Base-by-base conservation (phyloP, 2,113 vertebrate genomes). In the Sapajus apella region DNA sequence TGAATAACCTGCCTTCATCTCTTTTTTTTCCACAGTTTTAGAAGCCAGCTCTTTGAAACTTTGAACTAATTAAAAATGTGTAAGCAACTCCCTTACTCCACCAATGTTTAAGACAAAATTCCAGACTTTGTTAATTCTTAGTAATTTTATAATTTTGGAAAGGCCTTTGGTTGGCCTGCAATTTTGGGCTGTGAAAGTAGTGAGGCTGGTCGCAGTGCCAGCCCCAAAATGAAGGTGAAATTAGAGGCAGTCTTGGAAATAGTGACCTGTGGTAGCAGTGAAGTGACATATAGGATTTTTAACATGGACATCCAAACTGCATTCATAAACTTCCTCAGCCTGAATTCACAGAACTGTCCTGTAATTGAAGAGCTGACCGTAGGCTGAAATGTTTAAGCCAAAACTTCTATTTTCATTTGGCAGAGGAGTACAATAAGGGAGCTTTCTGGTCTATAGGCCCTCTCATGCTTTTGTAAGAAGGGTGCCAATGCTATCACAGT, bases 61-160 rank as follows among this genome's bases (percentile, higher is more conserved):
- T n/a, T 55, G 17, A 96, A 77, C 40, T 88, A 55, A 94, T 20
- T 43, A 94, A 85, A 91, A 95, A 93, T 76, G 23, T 45, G 18
- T 52, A 85, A 90, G 13, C 84, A 87, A 75, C 64, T 4, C 12
- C 10, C 64, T 30, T 56, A 50, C 30, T 27, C 58, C 6, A 32
- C 52, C 6, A 79, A 66, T 10, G 40, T 23, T 73, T 61, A 81
- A 77, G 77, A 94, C 76, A 70, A 66, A 90, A 75, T 23, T 32
- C 88, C 50, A 94, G 70, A 89, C n/a, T 43, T 79, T 45, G 73
- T 94, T 66, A 80, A 40, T 87, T 77, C 25, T 92, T 32, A 40
- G 84, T 47, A 6, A 56, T 92, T 94, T 85, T 68, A 92, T 87
- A 55, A 88, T 88, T 90, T 92, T 2, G 35, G 88, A 66, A 95